Conservation (phyloP, 2,797 vertebrate genomes). For the Dicrostonyx torquatus region DNA sequence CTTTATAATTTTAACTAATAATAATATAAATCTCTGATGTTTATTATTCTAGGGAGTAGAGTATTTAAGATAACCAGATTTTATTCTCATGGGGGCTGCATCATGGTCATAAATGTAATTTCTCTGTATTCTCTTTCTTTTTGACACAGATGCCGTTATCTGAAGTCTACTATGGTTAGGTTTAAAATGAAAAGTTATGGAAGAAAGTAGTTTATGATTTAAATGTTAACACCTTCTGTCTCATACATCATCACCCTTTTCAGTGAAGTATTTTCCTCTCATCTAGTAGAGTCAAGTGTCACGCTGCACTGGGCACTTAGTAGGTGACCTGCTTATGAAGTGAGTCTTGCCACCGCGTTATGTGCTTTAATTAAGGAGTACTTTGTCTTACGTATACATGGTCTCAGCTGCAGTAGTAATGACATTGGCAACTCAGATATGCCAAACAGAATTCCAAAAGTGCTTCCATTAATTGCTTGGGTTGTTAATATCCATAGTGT, state of each 20-base stretch:
- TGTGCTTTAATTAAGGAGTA: background rate
- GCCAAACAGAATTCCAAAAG: background rate
- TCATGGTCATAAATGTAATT: background rate
- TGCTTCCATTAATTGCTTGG: background rate
- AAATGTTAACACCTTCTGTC: background rate
- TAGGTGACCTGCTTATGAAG: background rate
- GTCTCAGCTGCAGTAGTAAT: background rate
- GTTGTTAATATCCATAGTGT: background rate
- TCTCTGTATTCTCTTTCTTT: background rate
- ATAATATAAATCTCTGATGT: background rate
- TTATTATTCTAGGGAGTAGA: slow-evolving; percentile 19
- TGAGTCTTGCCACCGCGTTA: background rate
- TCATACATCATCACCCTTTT: background rate
- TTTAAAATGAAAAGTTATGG: background rate
- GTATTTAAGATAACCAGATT: background rate
- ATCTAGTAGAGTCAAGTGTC: background rate
- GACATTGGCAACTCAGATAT: background rate
- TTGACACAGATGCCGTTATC: background rate
- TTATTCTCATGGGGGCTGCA: background rate
- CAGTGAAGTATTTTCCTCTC: no score
- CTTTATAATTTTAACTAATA: slow-evolving; percentile 6
- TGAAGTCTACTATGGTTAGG: background rate
- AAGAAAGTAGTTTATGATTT: background rate
- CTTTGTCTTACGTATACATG: background rate
- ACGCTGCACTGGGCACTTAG: background rate